These are phyloP conservation scores for Zoanthus solanderi DNA, from an alignment of 92 coral and sea anemone species.

Conservation along the genomic window DNA sequence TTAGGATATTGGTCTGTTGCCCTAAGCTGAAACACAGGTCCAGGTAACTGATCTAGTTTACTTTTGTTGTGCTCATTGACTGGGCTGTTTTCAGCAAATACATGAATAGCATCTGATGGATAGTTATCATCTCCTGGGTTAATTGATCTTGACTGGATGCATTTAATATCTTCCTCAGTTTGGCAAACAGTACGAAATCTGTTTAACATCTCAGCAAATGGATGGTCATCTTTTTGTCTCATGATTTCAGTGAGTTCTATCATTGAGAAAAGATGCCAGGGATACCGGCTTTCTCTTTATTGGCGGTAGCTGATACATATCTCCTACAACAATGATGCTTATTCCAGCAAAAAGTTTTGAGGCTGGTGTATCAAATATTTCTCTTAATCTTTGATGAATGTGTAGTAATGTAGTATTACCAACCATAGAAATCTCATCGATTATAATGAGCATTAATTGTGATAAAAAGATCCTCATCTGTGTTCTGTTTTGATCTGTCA, in stretches of 20 bases:
- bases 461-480: conserved; percentile 33
- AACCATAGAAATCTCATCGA: too few species aligned
- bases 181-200: conserved; percentile 41
- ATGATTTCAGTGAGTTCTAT: background rate
- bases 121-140: background rate
- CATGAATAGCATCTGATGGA: too few species aligned
- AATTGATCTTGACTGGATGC: conserved; percentile 53
- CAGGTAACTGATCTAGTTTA: background rate
- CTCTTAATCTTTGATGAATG: too few species aligned
- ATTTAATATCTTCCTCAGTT: too few species aligned
- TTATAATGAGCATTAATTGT: background rate
- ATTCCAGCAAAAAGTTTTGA: conserved; percentile 1
- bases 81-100: too few species aligned
- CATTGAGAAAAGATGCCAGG: conserved; percentile 55
- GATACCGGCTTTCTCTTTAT: conserved; percentile 17
- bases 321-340: too few species aligned
- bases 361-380: conserved; percentile 60
- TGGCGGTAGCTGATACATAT: background rate
- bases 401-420: too few species aligned
- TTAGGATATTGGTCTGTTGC: conserved; percentile 63
- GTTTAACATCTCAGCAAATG: conserved; percentile 70
- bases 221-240: conserved; percentile 28
- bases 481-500: too few species aligned
- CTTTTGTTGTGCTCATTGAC: conserved; percentile 26
- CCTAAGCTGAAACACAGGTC: conserved; percentile 26